Conservation (phyloP, 2,113 vertebrate species). For the Cariama cristata region DNA sequence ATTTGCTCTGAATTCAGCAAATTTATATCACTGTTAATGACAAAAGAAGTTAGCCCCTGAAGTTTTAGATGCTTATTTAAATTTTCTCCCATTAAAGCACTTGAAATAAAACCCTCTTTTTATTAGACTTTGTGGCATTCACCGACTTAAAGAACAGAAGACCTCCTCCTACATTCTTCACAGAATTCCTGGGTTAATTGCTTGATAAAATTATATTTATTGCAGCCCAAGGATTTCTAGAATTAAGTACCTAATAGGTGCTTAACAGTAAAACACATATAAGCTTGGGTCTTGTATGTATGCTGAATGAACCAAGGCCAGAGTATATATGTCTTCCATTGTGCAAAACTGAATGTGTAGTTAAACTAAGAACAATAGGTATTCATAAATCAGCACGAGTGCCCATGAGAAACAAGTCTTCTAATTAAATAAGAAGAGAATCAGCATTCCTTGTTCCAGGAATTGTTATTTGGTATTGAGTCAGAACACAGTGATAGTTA, state of each 20-base stretch:
- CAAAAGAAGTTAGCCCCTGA: background rate
- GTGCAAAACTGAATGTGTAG: constrained; percentile 65
- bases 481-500: constrained; percentile 2
- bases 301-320: constrained; percentile 19
- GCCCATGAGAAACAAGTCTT: constrained; percentile 67
- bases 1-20: background rate
- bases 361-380: constrained; percentile 75
- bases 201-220: background rate
- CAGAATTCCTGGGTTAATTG: background rate
- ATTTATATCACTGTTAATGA: background rate
- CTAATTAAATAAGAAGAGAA: constrained; percentile 75
- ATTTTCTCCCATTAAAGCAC: background rate
- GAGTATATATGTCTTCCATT: constrained; percentile 28
- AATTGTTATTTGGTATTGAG: constrained; percentile 67
- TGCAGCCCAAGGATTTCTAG: background rate
- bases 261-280: background rate
- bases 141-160: background rate
- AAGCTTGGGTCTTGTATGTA: background rate
- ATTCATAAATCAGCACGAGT: constrained; percentile 69
- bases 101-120: background rate
- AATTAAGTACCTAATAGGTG: background rate
- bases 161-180: background rate
- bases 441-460: constrained; percentile 60
- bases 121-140: background rate
- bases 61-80: background rate